Evolutionary conservation across 2,888 invertebrate genomes (phyloP).

Genomic region (Andrena bicolor): DNA sequence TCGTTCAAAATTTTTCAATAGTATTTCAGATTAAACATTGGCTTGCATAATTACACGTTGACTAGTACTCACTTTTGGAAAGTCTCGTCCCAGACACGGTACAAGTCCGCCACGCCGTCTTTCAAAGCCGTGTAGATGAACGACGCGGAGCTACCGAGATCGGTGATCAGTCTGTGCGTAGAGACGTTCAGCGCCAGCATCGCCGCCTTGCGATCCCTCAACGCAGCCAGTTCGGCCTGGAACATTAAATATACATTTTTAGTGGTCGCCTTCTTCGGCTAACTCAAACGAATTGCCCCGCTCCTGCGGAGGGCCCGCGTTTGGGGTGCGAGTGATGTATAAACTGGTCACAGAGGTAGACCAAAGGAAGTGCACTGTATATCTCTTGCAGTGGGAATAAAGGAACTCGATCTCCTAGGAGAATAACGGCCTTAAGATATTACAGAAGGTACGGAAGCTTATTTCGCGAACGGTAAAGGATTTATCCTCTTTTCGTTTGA

Average conservation of each 20-base stretch:
- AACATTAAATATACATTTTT: slow-evolving; percentile 84
- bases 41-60: not conserved
- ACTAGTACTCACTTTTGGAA: slow-evolving; percentile 88
- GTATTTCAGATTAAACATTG: not conserved
- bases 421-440: not conserved
- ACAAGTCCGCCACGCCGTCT: slow-evolving; percentile 88
- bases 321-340: slow-evolving; percentile 73
- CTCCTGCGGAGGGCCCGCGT: slow-evolving; percentile 50
- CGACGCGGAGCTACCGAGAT: slow-evolving; percentile 86
- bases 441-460: too few species aligned
- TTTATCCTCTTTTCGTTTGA: too few species aligned
- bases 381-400: slow-evolving; percentile 35
- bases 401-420: slow-evolving; percentile 41
- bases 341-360: slow-evolving; percentile 67
- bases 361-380: slow-evolving; percentile 46
- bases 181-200: slow-evolving; percentile 88
- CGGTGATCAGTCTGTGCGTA: slow-evolving; percentile 86
- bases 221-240: slow-evolving; percentile 88
- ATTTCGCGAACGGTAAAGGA: too few species aligned
- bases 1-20: too few species aligned
- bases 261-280: slow-evolving; percentile 72
- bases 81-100: slow-evolving; percentile 90
- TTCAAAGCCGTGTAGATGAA: slow-evolving; percentile 87
- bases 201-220: slow-evolving; percentile 86
- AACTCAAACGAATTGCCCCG: slow-evolving; percentile 82